Conservation (phyloP, 2,797 vertebrate species). For the Sebastes variabilis region DNA sequence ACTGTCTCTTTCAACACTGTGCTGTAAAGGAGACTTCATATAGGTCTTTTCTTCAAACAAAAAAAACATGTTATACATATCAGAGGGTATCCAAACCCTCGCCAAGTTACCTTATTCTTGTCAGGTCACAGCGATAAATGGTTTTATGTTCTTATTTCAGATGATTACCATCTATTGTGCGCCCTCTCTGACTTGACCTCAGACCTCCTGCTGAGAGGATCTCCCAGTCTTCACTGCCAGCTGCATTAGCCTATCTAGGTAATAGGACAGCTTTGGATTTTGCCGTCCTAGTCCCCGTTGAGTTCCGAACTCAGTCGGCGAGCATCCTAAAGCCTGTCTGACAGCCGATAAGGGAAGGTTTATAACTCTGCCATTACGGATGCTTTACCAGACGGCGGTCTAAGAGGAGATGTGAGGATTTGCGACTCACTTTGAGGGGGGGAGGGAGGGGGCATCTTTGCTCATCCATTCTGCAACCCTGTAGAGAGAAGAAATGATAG, state of each 20-base stretch:
- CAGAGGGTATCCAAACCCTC: background rate
- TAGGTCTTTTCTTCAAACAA: background rate
- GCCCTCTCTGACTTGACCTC: conserved; percentile 4
- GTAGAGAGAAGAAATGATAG: conserved; percentile 26
- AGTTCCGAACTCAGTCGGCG: conserved; percentile 43
- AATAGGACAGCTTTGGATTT: conserved; percentile 47
- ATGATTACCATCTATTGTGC: conserved; percentile 10
- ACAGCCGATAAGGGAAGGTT: conserved; percentile 73
- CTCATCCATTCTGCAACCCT: conserved; percentile 94
- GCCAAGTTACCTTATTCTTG: background rate
- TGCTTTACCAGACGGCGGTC: conserved; percentile 47
- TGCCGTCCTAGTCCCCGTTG: background rate
- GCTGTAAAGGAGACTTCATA: background rate
- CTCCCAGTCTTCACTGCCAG: background rate
- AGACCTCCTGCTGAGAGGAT: background rate
- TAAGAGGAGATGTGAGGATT: conserved; percentile 45
- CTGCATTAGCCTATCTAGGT: conserved; percentile 20
- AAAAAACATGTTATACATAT: background rate
- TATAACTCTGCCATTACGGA: conserved; percentile 49
- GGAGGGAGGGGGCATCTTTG: conserved; percentile 84
- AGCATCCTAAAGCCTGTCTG: conserved; percentile 66
- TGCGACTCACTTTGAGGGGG: conserved; percentile 76
- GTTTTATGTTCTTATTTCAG: background rate
- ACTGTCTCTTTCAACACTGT: background rate
- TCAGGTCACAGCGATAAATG: background rate